Conservation (phyloP, 2,888 invertebrate species). For the Protophormia terraenovae region DNA sequence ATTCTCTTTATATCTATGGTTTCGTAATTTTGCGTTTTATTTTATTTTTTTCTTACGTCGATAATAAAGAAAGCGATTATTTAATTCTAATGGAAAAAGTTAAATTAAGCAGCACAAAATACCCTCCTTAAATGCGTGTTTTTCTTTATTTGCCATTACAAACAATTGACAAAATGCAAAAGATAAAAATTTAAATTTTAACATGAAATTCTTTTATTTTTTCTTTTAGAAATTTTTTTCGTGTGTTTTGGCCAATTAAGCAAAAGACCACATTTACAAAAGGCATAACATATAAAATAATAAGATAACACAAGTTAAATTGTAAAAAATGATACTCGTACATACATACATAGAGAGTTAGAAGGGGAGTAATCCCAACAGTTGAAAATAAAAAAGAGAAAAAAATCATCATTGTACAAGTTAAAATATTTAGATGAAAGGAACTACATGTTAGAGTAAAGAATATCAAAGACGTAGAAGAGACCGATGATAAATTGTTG, state of each 20-base stretch:
- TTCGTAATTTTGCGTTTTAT: neutral
- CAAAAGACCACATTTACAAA: slow-evolving; percentile 60
- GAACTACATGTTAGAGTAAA: neutral
- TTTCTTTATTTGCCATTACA: neutral
- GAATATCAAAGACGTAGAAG: neutral
- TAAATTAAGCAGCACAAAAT: slow-evolving; percentile 47
- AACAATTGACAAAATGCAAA: slow-evolving; percentile 15
- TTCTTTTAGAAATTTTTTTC: no score
- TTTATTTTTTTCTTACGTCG: neutral
- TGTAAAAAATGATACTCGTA: neutral
- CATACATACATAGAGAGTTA: neutral
- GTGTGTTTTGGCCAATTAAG: slow-evolving; percentile 66
- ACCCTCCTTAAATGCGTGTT: neutral
- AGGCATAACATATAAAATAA: slow-evolving; percentile 58
- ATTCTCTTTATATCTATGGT: neutral
- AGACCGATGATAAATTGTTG: slow-evolving; percentile 75
- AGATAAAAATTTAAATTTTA: slow-evolving; percentile 22
- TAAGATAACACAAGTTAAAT: slow-evolving; percentile 48
- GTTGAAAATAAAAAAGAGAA: neutral
- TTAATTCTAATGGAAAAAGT: slow-evolving; percentile 42
- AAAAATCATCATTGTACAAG: neutral
- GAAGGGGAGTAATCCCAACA: neutral
- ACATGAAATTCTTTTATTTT: neutral
- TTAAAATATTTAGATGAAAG: neutral
- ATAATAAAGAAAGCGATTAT: neutral